Base-by-base conservation (phyloP, 2,797 vertebrate genomes). In the Phalloptychus januarius region DNA sequence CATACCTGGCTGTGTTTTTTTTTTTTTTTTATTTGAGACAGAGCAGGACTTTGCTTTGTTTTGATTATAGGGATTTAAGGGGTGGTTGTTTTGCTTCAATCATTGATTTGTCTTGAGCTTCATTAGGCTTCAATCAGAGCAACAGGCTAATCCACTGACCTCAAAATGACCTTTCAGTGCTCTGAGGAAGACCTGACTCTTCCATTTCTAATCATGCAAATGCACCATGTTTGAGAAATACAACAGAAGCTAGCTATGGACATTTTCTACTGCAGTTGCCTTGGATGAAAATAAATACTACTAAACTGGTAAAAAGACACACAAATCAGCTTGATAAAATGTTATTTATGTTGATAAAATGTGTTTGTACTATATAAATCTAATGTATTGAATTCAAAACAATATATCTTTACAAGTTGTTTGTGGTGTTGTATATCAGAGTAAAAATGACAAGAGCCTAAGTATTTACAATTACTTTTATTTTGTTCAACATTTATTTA, bases 401-500 rank as follows among this genome's bases (percentile, higher is more conserved):
- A 44, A 16, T 63, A 33, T 38, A 45, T 48, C 54, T 54, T 45
- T 25, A 42, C 50, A 10, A 54, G 25, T 44, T 15, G 28, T 81
- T 1, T 61, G 2, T 76, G 15, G 71, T 10, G 44, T 12, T 44
- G 18, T 31, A 75, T 11, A 6, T 76, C 52, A 2, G 5, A 72
- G 71, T 74, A 83, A 86, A 76, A 5, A 77, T 23, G 71, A 82
- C 65, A 82, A 72, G 40, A 67, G 25, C 48, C 0, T 0, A 40
- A 2, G 65, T 89, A 75, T 88, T 93, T 91, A 79, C 79, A 87
- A 72, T 86, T 65, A 71, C 82, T 85, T 95, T 94, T 94, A 93
- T 93, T 93, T 90, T 82, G 82, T 92, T 92, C 91, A 94, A 93
- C 92, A 91, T 84, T 87, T 77, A 93, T 92, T 93, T 56, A 86